Conservation (phyloP, 2,113 vertebrate genomes). For the Centropus bengalensis region DNA sequence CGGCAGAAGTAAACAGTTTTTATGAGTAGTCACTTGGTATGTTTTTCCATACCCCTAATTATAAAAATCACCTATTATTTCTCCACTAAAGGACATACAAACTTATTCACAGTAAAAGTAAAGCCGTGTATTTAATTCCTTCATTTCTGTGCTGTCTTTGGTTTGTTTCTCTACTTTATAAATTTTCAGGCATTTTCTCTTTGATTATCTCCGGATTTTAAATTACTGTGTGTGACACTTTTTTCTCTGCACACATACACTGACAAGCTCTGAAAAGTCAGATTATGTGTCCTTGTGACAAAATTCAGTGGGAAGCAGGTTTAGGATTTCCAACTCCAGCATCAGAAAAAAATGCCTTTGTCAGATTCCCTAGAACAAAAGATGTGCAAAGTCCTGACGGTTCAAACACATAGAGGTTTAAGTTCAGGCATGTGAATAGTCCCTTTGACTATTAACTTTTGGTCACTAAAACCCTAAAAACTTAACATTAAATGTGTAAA, state of each 20-base stretch:
- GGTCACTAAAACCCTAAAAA: slow-evolving; percentile 22
- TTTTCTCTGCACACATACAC: not conserved
- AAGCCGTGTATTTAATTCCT: not conserved
- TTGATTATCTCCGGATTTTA: not conserved
- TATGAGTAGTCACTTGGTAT: not conserved
- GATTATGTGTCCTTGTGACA: not conserved
- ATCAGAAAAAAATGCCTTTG: not conserved
- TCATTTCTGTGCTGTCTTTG: not conserved
- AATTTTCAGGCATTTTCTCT: not conserved
- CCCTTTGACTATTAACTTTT: slow-evolving; percentile 25
- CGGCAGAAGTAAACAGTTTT: not conserved
- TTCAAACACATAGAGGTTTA: slow-evolving; percentile 31
- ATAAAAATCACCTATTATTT: not conserved
- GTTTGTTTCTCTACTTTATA: not conserved
- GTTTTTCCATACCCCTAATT: not conserved
- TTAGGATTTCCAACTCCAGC: slow-evolving; percentile 21
- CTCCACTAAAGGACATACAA: not conserved
- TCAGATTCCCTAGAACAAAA: slow-evolving; percentile 39
- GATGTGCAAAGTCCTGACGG: slow-evolving; percentile 18
- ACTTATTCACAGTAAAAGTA: not conserved
- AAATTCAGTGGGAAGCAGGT: not conserved
- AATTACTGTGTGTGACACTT: not conserved
- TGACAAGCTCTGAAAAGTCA: not conserved
- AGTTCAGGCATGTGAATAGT: slow-evolving; percentile 31
- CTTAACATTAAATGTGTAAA: slow-evolving; percentile 37